Base-by-base conservation (phyloP, 1,140 invertebrate genomes). In the Stegodyphus dumicola region DNA sequence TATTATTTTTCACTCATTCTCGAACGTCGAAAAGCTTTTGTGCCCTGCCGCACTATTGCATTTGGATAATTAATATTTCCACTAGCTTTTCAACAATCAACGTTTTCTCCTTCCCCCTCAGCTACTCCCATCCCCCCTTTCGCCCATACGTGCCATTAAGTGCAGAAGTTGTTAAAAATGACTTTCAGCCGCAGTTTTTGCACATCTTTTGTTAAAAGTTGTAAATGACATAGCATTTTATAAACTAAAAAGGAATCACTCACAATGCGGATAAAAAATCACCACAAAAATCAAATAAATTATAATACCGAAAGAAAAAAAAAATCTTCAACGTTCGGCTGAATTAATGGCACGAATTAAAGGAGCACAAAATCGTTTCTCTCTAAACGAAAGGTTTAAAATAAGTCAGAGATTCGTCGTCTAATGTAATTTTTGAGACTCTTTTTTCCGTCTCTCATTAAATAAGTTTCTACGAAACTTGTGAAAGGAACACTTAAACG, bases 21-120 rank as follows among this genome's bases (percentile, higher is more conserved):
- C 65, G 7, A 49, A 64, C 60, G 51, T 17, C 13, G 70, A 70
- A 76, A 60, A 51, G 56, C 75, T 85, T 85, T 85, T 85, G 81
- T 85, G 64, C 81, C 15, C 65, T 77, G 53, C 73, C 74, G 81
- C 81, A 77, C 81, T 85, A 85, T 85, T 85, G 81, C 81, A 85
- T 85, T 70, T 60, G 53, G 74, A 85, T 85, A 85, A 85, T 85
- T 85, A 85, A 85, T 85, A 85, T 85, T 85, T 85, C 81, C 81
- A 85, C 81, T 85, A 85, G 81, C 81, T 85, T 85, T 85, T 69
- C 81, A 77, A 85, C 81, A 85, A 85, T 85, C 79, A 74, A 54
- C 79, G 69, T 6, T 18, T 53, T 71, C 77, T 48, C 17, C n/a
- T 51, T 49, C 77, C 67, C 17, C 9, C 77, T 49, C 69, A n/a